Evolutionary conservation across 1,140 invertebrate species (phyloP), one percentile per base, ranked within the genome.

Genomic region (Kradibia gibbosae): DNA sequence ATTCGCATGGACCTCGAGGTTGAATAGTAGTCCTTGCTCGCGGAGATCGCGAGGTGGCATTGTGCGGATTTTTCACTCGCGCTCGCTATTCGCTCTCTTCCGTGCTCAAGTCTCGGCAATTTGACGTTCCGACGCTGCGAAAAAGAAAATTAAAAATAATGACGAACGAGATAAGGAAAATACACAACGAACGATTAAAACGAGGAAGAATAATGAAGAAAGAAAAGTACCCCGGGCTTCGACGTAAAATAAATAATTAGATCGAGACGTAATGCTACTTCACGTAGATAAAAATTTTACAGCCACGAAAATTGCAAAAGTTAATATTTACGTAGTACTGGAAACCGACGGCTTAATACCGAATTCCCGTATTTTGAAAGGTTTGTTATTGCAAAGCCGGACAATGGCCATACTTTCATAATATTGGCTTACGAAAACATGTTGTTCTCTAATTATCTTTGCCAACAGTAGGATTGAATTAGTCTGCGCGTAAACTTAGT

Each of bases 301-400:
- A 39, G 20, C 62, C 36, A 39, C 34, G 36, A 39, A 67, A 39
- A 39, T 39, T 67, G 34, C 34, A 22, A 67, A 67, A 67, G 62
- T 67, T 39, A 67, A 67, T 67, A 67, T 67, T 67, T 67, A 39
- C 22, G 62, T 67, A 67, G 34, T 39, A 67, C 62, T 39, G 25
- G 17, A 34, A 67, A 15, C 2, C 62, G 34, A 67, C 34, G n/a
- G 20, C 36, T 67, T 67, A 39, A 67, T 67, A 22, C 17, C 3
- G 62, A 17, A 65, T 36, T 11, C 25, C 22, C 62, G 62, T 65
- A 65, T 65, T 65, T 65, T 65, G 36, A 31, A 17, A 65, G 5
- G 8, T 36, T 65, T 25, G 36, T n/a, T 39, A 4, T n/a, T 31
- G 15, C 20, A 15, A 31, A 31, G 4, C 62, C 7, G 13, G 31